Percentiles rank a stretch among this genome's conserved stretches.
Evolutionary conservation across 2,888 invertebrate genomes (phyloP).

Genomic region (Yponomeuta malinellus): DNA sequence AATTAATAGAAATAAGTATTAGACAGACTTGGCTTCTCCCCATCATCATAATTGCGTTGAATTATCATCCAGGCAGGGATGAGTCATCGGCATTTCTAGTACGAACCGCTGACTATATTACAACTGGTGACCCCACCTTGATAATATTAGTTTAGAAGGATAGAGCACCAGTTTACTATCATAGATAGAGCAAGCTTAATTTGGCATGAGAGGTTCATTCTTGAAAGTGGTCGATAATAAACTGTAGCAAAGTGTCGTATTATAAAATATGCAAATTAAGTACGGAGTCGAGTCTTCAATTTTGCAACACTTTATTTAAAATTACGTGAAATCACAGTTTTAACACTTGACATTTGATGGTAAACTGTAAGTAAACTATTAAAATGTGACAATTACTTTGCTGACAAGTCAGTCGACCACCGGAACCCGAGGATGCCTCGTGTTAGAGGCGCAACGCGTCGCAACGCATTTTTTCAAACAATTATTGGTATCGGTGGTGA

Average conservation of each 20-base stretch:
- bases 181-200: slow-evolving; percentile 1
- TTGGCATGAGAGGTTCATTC: background rate
- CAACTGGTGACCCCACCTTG: background rate
- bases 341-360: no score
- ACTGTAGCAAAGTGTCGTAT: background rate
- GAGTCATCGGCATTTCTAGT: slow-evolving; percentile 15
- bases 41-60: slow-evolving; percentile 16
- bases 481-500: no score
- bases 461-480: no score
- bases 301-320: no score
- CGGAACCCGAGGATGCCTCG: no score
- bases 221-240: background rate
- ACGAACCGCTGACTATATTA: background rate
- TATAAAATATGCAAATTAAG: no score
- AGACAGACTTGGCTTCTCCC: slow-evolving; percentile 13
- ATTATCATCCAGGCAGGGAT: slow-evolving; percentile 14
- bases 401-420: no score
- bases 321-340: no score
- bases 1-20: slow-evolving; percentile 9
- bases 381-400: no score
- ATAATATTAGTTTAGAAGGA: background rate
- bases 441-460: no score
- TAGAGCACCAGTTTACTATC: background rate
- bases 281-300: no score
- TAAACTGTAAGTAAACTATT: no score